Evolutionary conservation across 2,113 vertebrate genomes (phyloP).

Genomic region (Nothoprocta perdicaria): DNA sequence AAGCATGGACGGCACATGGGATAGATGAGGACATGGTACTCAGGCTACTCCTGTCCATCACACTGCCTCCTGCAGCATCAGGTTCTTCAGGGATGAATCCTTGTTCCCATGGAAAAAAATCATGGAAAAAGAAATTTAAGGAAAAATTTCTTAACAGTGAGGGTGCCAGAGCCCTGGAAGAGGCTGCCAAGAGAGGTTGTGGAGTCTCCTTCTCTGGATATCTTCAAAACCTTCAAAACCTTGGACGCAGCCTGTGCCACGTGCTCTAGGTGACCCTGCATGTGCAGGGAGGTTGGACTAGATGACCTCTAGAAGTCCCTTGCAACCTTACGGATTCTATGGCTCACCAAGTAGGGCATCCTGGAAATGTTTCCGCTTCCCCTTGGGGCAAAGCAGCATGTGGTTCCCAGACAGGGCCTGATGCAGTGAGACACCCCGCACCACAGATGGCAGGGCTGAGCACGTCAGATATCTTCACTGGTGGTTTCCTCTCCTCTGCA

Average conservation of each 20-base stretch:
- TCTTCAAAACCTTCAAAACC: too few species aligned
- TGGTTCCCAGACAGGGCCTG: not conserved
- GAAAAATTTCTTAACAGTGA: too few species aligned
- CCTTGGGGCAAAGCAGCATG: not conserved
- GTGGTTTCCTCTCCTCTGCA: constrained; percentile 39
- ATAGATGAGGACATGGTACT: not conserved
- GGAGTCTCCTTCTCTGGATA: too few species aligned
- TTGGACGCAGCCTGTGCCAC: too few species aligned
- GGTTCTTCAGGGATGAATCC: not conserved
- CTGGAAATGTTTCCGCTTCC: not conserved
- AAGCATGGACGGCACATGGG: not conserved
- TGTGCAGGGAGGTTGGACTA: too few species aligned
- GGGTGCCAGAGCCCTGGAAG: too few species aligned
- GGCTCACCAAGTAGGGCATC: not conserved
- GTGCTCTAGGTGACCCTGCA: too few species aligned
- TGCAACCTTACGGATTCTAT: too few species aligned
- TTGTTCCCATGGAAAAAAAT: not conserved
- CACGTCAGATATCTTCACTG: not conserved
- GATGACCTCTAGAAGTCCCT: too few species aligned
- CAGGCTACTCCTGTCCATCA: not conserved
- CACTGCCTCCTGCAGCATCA: not conserved
- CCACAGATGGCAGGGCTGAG: not conserved
- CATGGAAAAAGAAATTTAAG: too few species aligned
- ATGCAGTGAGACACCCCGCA: too few species aligned
- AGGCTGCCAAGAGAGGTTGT: too few species aligned